A percentile compares a stretch with the other conserved stretches of the same genome.
Evolutionary conservation across 2,113 vertebrate genomes (phyloP).

Genomic region (Tretioscincus oriximinensis): DNA sequence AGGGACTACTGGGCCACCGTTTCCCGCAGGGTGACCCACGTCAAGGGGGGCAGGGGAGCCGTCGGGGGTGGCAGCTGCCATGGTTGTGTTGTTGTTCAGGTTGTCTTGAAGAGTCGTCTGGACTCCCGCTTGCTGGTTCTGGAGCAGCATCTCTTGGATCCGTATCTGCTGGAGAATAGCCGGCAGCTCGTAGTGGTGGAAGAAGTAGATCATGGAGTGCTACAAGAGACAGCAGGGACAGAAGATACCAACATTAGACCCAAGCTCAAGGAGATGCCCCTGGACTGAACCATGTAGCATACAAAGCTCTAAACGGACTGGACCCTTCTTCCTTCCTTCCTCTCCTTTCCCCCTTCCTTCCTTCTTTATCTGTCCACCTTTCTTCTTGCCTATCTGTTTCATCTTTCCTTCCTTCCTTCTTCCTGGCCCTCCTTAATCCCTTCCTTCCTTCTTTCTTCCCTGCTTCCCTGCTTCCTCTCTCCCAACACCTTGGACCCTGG

Average conservation of each 20-base stretch:
- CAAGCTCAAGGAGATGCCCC: too few relatives aligned
- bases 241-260: background rate
- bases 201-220: conserved; percentile 99
- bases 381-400: too few relatives aligned
- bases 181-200: conserved; percentile 96
- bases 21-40: accelerated
- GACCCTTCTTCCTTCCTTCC: too few relatives aligned
- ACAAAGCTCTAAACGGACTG: too few relatives aligned
- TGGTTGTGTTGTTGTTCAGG: conserved; percentile 89
- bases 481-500: too few relatives aligned
- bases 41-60: conserved; percentile 35
- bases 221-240: conserved; percentile 35
- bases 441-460: too few relatives aligned
- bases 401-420: too few relatives aligned
- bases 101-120: conserved; percentile 90
- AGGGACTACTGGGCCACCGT: background rate
- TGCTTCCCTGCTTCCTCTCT: too few relatives aligned
- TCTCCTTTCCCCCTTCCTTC: too few relatives aligned
- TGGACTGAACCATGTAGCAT: too few relatives aligned
- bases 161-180: conserved; percentile 96
- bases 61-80: accelerated
- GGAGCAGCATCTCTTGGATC: conserved; percentile 95
- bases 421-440: too few relatives aligned
- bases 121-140: conserved; percentile 88
- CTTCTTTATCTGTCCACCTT: too few relatives aligned